Evolutionary conservation across 2,113 vertebrate species (phyloP), one percentile per base, ranked within the genome.

Genomic region (Rafetus swinhoei): DNA sequence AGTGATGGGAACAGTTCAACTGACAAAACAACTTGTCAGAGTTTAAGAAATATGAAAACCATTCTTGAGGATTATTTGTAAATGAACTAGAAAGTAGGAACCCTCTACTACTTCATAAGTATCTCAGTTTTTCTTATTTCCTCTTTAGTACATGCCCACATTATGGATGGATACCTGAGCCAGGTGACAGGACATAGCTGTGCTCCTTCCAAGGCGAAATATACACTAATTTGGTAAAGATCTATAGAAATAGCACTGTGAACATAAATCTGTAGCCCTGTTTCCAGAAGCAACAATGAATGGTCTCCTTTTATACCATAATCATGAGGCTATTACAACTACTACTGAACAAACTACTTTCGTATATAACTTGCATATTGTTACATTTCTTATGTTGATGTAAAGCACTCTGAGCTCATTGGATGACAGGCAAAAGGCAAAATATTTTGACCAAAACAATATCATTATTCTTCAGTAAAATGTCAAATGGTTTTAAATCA

Each of bases 21-120:
- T 81, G 79, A 29, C 16, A 32, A 12, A 32, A 21, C 0, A 0
- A 6, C 55, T 53, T 90, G 5, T 59, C 52, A 10, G 50, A 21
- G 81, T 27, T 80, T n/a, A 74, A 18, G 65, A 90, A 88, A 86
- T 50, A 7, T 25, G 12, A 27, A 74, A 85, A 74, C 65, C 2
- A 29, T 45, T 93, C 6, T 8, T 76, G 19, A 7, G 62, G 2
- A 72, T 35, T 35, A 72, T n/a, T n/a, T 25, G 19, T 59, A 15
- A 52, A 65, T 62, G 45, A 88, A 9, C 50, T 59, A 29, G 54
- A 55, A 91, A 76, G 74, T 45, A 2, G 7, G 16, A 76, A 24
- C 3, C 1, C 7, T n/a, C 83, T 88, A 12, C 9, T 2, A 7
- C 25, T 50, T 57, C n/a, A 35, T 35, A 35, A 35, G 16, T 72